Conservation (phyloP, 2,888 invertebrate species). For the Andrena trimmerana region DNA sequence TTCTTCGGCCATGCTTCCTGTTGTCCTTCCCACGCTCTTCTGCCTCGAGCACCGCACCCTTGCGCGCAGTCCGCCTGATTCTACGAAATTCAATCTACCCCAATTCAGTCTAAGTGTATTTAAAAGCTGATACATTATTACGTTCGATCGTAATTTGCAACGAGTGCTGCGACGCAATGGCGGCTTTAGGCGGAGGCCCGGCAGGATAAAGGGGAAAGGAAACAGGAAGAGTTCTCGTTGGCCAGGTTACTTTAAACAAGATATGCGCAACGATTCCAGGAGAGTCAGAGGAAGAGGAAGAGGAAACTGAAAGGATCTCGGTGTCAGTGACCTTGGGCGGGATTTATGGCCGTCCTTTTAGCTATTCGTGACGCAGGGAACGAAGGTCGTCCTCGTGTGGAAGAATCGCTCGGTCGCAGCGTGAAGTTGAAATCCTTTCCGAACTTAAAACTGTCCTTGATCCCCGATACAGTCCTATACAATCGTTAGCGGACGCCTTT, state of each 20-base stretch:
- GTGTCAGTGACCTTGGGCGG: slow-evolving; percentile 78
- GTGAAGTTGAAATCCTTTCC: slow-evolving; percentile 73
- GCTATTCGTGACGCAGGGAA: slow-evolving; percentile 74
- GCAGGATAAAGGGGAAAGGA: slow-evolving; percentile 51
- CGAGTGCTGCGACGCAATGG: slow-evolving; percentile 22
- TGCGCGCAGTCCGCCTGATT: background rate
- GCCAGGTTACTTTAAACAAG: slow-evolving; percentile 65
- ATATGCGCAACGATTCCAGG: slow-evolving; percentile 76
- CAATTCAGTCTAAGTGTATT: too few relatives aligned
- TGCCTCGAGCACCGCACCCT: background rate
- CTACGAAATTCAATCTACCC: slow-evolving; percentile 8
- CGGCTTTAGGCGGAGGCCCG: background rate
- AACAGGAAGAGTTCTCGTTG: slow-evolving; percentile 70
- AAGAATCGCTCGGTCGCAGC: slow-evolving; percentile 79
- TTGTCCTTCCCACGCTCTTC: slow-evolving; percentile 49
- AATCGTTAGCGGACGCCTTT: slow-evolving; percentile 43
- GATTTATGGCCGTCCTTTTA: slow-evolving; percentile 82
- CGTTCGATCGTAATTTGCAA: slow-evolving; percentile 4
- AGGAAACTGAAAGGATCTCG: slow-evolving; percentile 69
- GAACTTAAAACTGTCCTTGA: slow-evolving; percentile 46
- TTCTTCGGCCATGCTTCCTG: slow-evolving; percentile 75
- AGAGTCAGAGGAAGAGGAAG: slow-evolving; percentile 48
- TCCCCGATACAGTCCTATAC: slow-evolving; percentile 28
- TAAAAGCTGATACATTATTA: too few relatives aligned
- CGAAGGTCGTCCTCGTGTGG: slow-evolving; percentile 78